Conservation (phyloP, 2,113 vertebrate species). For the Chlorodrepanis virens region DNA sequence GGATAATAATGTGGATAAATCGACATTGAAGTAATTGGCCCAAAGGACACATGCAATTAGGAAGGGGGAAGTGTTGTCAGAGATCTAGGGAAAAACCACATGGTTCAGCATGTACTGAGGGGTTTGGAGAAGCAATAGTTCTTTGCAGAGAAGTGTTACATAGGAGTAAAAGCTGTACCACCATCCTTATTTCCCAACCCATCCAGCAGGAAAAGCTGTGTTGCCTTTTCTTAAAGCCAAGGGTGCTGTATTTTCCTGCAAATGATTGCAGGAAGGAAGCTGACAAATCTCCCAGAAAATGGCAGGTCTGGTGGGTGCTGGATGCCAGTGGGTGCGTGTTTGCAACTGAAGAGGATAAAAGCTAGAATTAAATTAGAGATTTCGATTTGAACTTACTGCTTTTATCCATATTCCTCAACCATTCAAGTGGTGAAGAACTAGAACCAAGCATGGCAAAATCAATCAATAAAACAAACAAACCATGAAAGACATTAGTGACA, state of each 20-base stretch:
- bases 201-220: neutral
- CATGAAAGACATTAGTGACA: neutral
- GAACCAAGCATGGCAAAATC: neutral
- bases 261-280: neutral
- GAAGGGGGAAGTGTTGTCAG: neutral
- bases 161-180: neutral
- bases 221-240: neutral
- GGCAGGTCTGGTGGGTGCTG: neutral
- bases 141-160: neutral
- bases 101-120: neutral
- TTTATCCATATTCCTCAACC: neutral
- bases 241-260: neutral
- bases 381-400: neutral
- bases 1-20: neutral
- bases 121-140: neutral
- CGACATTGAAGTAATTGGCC: neutral
- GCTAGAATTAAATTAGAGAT: neutral
- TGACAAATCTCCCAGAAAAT: neutral
- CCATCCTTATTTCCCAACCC: neutral
- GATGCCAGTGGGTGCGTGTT: neutral
- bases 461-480: slow-evolving; percentile 10
- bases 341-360: neutral
- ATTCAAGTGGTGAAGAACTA: neutral
- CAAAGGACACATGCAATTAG: neutral
- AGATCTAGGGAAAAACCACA: neutral